Evolutionary conservation across 2,888 invertebrate genomes (phyloP), one percentile per base, ranked within the genome.

Genomic region (Caenorhabditis macrosperma): DNA sequence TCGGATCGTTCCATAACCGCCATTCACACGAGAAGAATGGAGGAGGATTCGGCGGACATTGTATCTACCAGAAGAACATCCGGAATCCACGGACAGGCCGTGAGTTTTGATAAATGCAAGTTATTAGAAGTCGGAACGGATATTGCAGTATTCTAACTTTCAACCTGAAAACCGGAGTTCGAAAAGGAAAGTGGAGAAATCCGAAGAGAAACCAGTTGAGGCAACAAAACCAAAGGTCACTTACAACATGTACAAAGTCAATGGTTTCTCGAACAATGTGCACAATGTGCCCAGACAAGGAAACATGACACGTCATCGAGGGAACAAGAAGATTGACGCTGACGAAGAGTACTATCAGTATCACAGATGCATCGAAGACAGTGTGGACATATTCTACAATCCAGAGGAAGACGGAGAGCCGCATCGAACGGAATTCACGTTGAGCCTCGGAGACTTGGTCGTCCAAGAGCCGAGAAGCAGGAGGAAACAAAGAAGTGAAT

Each of bases 171-270:
- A 26, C 30, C 15, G 67, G 33, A 46, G 57, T 12, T 57, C 44
- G 9, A 55, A 33, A 24, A 67, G 57, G 46, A 41, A 57, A 30
- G 55, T n/a, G n/a, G 44, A 9, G 46, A 44, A 22, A 30, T 46
- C 5, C 66, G 46, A 33, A 44, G 24, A 46, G 5, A 7, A 33
- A 10, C n/a, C n/a, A 17, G 46, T 10, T 4, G 6, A 33, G 10
- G 10, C 33, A 33, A 15, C 30, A 5, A 46, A 35, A 15, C 48
- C 38, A n/a, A 33, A 33, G 10, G 50, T 68, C 7, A 30, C 59
- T 28, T 59, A 68, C 48, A 59, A 59, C 17, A 59, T 68, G 6
- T 68, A 68, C 33, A 59, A 48, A 28, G 35, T 54, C 17, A 57
- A 59, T 48, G 20, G 17, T 4, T 15, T 20, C 46, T 54, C 17